Conservation (phyloP, 2,113 vertebrate genomes). For the Tonatia bakeri region DNA sequence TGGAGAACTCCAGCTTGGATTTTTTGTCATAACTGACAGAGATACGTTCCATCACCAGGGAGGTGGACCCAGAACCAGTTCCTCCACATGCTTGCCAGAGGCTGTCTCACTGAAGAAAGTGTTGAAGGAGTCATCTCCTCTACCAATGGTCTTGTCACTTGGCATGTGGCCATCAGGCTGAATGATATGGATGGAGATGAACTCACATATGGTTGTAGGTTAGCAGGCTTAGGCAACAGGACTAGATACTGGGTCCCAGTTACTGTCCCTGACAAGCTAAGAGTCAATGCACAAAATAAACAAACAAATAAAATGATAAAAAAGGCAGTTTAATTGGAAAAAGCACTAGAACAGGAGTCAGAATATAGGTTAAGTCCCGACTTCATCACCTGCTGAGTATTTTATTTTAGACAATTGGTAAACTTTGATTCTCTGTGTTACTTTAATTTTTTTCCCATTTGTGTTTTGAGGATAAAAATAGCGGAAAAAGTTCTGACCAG, state of each 20-base stretch:
- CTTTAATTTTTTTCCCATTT: neutral
- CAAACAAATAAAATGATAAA: neutral
- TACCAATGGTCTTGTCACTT: neutral
- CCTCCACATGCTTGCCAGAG: too few relatives aligned
- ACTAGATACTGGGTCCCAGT: slow-evolving; percentile 49
- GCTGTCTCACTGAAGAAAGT: neutral
- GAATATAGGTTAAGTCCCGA: neutral
- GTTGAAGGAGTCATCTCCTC: neutral
- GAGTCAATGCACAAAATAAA: slow-evolving; percentile 58
- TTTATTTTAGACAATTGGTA: neutral
- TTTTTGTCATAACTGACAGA: too few relatives aligned
- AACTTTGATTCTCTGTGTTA: neutral
- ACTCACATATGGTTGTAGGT: slow-evolving; percentile 69
- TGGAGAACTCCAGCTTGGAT: too few relatives aligned
- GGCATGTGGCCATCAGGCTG: neutral
- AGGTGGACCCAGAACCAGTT: too few relatives aligned
- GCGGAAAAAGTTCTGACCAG: neutral
- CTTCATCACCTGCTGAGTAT: neutral
- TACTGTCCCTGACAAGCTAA: slow-evolving; percentile 81
- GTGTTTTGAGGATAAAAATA: neutral
- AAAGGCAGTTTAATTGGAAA: neutral
- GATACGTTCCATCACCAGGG: too few relatives aligned
- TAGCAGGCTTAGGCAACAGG: neutral
- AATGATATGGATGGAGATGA: neutral
- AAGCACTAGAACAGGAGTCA: neutral